These are phyloP conservation scores for Crepidodera aurea DNA, from an alignment of 2,888 invertebrate genomes.

Conservation along the genomic window DNA sequence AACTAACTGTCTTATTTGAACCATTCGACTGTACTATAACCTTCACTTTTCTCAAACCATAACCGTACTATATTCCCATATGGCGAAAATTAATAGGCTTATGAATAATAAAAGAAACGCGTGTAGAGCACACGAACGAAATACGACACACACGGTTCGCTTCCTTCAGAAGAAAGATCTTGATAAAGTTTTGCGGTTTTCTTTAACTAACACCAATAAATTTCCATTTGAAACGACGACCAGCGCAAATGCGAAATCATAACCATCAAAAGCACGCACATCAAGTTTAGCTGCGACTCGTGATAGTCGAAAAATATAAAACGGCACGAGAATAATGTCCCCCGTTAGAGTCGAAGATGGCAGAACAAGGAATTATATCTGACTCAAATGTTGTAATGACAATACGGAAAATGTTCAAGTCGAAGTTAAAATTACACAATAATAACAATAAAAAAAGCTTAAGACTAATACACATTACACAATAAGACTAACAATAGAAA, in stretches of 20 bases:
- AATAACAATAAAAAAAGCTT: too few species aligned
- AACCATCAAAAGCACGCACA: constrained; percentile 26
- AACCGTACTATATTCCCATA: background rate
- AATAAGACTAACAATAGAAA: too few species aligned
- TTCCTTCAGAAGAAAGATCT: constrained; percentile 26
- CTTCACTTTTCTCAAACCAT: background rate
- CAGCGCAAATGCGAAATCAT: constrained; percentile 13
- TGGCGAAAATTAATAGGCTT: constrained; percentile 13
- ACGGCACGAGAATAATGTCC: too few species aligned
- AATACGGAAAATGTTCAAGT: too few species aligned
- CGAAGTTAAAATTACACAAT: too few species aligned
- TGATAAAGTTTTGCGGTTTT: constrained; percentile 22
- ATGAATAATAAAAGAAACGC: constrained; percentile 16
- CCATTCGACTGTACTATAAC: too few species aligned
- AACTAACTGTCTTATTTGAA: too few species aligned
- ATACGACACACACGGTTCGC: constrained; percentile 17
- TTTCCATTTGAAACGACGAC: constrained; percentile 21
- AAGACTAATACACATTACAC: too few species aligned
- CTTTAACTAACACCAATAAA: constrained; percentile 19
- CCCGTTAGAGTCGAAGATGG: too few species aligned
- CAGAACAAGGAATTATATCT: too few species aligned
- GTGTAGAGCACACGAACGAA: constrained; percentile 30
- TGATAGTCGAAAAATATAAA: background rate
- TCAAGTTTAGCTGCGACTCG: background rate
- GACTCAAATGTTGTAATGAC: too few species aligned